Evolutionary conservation across 2,797 vertebrate species (phyloP).

Genomic region (Macroramphosus scolopax): DNA sequence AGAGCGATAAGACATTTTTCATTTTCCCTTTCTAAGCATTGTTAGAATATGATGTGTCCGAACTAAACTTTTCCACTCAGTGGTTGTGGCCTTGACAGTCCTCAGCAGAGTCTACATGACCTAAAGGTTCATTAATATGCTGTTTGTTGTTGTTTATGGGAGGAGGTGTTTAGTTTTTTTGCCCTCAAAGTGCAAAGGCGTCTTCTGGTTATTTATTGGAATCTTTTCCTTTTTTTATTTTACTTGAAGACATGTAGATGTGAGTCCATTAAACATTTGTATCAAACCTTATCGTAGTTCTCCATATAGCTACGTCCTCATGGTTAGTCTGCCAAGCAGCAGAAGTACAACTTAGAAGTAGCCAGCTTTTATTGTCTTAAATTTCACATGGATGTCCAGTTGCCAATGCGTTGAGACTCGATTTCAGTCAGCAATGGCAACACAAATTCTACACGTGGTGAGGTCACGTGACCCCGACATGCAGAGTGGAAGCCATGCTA

Average conservation of each 20-base stretch:
- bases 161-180: constrained; percentile 26
- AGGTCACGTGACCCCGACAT: constrained; percentile 62
- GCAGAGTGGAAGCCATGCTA: constrained; percentile 55
- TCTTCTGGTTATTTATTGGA: constrained; percentile 34
- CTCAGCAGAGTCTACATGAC: constrained; percentile 5
- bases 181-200: constrained; percentile 27
- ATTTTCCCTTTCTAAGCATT: constrained; percentile 74
- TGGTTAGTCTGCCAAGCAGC: background rate
- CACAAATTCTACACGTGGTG: constrained; percentile 21
- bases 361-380: too few species aligned
- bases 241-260: constrained; percentile 33
- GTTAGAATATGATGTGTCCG: constrained; percentile 48
- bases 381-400: background rate
- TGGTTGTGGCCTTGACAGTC: constrained; percentile 31
- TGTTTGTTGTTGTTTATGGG: constrained; percentile 11
- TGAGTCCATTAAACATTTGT: constrained; percentile 17
- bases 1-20: constrained; percentile 68
- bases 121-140: constrained; percentile 11
- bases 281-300: constrained; percentile 1
- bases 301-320: constrained; percentile 4
- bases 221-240: constrained; percentile 32
- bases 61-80: constrained; percentile 49
- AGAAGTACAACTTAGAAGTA: too few species aligned
- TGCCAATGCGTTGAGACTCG: constrained; percentile 4
- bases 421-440: constrained; percentile 27